phyloP scores from a whole-genome alignment of 35 echinoderm and acorn worm species.

The Lytechinus variegatus region DNA sequence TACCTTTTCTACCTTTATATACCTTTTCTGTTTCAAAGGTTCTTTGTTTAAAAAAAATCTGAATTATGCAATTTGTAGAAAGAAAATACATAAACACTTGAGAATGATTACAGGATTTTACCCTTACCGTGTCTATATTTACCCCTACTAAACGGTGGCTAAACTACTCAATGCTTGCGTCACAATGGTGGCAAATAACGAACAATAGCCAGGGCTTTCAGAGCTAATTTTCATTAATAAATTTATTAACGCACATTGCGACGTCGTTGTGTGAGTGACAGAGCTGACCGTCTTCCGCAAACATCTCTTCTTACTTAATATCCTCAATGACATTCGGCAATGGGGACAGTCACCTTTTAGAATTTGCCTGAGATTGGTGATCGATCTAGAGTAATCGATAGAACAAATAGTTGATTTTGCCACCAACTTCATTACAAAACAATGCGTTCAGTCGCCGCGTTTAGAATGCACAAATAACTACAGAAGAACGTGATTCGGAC shows the following conservation, averaged over 20 bases:
- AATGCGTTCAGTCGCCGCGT: conserved; percentile 18
- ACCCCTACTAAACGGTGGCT: not conserved
- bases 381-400: conserved; percentile 9
- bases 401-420: conserved; percentile 13
- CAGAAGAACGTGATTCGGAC: not conserved
- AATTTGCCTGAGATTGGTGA: conserved; percentile 34
- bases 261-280: not conserved
- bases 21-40: no score
- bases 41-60: no score
- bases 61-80: no score
- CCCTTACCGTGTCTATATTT: not conserved
- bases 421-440: conserved; percentile 15
- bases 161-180: not conserved
- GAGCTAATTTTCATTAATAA: conserved; percentile 20
- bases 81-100: not conserved
- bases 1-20: no score
- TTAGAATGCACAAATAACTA: conserved; percentile 36
- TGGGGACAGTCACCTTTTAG: conserved; percentile 32
- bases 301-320: not conserved
- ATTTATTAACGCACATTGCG: not conserved
- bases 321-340: not conserved
- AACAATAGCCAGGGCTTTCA: not conserved
- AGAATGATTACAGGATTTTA: not conserved
- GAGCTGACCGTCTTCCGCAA: not conserved
- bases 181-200: not conserved